Conservation (phyloP, 2,113 vertebrate species). For the Chlamydotis undulata region DNA sequence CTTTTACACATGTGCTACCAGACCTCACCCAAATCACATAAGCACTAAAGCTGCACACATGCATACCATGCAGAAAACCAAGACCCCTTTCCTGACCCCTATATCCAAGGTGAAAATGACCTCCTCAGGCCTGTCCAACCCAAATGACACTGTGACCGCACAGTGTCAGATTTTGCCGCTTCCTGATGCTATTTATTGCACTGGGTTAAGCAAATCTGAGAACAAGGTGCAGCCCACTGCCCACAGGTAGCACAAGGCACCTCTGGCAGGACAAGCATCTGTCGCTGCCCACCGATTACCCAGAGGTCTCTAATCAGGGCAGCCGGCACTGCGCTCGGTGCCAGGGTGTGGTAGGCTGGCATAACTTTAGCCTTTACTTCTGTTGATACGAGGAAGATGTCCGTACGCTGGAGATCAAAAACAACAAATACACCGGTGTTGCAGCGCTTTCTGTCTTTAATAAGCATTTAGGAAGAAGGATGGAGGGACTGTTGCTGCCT, state of each 20-base stretch:
- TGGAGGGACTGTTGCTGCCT: not conserved
- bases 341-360: not conserved
- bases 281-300: accelerated
- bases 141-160: not conserved
- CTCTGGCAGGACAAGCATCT: accelerated
- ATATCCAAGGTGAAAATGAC: not conserved
- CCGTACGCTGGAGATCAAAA: not conserved
- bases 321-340: not conserved
- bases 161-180: not conserved
- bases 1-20: not conserved
- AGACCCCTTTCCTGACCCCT: not conserved
- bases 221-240: not conserved
- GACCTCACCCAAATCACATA: not conserved
- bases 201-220: not conserved
- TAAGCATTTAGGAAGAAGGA: not conserved
- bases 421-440: not conserved
- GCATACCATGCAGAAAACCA: not conserved
- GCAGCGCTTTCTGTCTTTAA: not conserved
- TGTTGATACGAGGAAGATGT: not conserved
- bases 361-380: not conserved
- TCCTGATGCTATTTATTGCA: not conserved
- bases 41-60: not conserved
- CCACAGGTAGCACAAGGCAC: not conserved
- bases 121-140: not conserved
- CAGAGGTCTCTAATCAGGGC: not conserved